Evolutionary conservation across 2,888 invertebrate genomes (phyloP), one percentile per base, ranked within the genome.

Genomic region (Andrena hattorfiana): DNA sequence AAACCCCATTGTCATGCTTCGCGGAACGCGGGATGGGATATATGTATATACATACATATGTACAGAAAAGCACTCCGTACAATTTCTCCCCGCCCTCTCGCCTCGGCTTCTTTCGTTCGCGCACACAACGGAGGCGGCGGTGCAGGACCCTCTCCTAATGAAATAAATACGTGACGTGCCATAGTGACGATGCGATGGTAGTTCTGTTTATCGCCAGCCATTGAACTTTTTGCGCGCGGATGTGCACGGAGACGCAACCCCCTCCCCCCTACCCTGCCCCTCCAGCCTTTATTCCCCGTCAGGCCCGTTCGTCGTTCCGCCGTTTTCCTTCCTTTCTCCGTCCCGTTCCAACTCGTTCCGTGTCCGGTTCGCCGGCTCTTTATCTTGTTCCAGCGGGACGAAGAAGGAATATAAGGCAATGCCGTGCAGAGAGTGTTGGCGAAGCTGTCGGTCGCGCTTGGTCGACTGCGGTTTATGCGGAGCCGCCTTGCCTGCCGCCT

Each of bases 361-460:
- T 28, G 67, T 63, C 76, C 84, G 73, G 81, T 71, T 63, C 60
- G 75, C n/a, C 66, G 70, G 83, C 86, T 89, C 89, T 89, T 89
- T 89, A 89, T 89, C 89, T 89, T 82, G 85, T 86, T 88, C 84
- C 85, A 86, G 56, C 86, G 67, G 82, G 82, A 84, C 86, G 85
- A 88, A 87, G 89, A 87, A 87, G 89, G 87, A 89, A 89, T 89
- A 89, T 87, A 87, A 88, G 89, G 89, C 83, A 89, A 81, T 86
- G 87, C 89, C 88, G 88, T 86, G 56, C 23, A 86, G 90, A 92
- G 93, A 92, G 93, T 92, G 93, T 93, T 92, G 92, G 92, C 92
- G 92, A 93, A 92, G 92, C 92, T 93, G 92, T 93, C 91, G 93
- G 92, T 93, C 90, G 92, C 91, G 92, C 91, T 91, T 89, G 92